Evolutionary conservation across 2,888 invertebrate species (phyloP).

Genomic region (Acleris holmiana): DNA sequence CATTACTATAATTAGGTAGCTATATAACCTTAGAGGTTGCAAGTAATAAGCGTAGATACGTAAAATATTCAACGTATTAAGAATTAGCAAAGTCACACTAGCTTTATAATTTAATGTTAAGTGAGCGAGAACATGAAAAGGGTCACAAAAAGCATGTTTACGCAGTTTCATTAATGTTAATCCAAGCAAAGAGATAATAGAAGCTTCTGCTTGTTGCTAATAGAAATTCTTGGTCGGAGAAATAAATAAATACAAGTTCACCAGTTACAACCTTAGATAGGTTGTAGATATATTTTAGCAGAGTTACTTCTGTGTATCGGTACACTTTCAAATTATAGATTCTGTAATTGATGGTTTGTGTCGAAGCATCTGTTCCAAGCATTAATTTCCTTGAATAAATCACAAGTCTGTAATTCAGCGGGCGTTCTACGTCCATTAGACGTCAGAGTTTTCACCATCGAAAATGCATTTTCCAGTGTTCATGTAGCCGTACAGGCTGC

Average conservation of each 20-base stretch:
- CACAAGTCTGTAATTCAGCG: constrained; percentile 67
- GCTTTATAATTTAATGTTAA: constrained; percentile 32
- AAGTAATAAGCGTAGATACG: constrained; percentile 5
- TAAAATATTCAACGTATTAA: constrained; percentile 19
- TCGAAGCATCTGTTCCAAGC: constrained; percentile 51
- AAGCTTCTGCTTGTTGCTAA: constrained; percentile 13
- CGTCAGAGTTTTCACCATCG: constrained; percentile 71
- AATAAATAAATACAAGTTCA: neutral
- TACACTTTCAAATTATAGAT: constrained; percentile 12
- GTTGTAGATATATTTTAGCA: neutral
- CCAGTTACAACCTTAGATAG: neutral
- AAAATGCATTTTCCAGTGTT: constrained; percentile 79
- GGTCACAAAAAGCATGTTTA: constrained; percentile 18
- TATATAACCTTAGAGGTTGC: constrained; percentile 16
- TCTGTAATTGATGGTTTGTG: constrained; percentile 29
- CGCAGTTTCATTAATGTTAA: constrained; percentile 25
- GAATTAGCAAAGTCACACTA: constrained; percentile 24
- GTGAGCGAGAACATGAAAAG: constrained; percentile 5
- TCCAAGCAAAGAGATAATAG: constrained; percentile 9
- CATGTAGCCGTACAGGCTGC: constrained; percentile 70
- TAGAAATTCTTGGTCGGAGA: neutral
- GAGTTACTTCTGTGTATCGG: neutral
- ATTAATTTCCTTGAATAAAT: constrained; percentile 59
- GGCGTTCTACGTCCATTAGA: constrained; percentile 61
- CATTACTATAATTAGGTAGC: constrained; percentile 31